Evolutionary conservation across 2,888 invertebrate genomes (phyloP).

Genomic region (Brenthis ino): DNA sequence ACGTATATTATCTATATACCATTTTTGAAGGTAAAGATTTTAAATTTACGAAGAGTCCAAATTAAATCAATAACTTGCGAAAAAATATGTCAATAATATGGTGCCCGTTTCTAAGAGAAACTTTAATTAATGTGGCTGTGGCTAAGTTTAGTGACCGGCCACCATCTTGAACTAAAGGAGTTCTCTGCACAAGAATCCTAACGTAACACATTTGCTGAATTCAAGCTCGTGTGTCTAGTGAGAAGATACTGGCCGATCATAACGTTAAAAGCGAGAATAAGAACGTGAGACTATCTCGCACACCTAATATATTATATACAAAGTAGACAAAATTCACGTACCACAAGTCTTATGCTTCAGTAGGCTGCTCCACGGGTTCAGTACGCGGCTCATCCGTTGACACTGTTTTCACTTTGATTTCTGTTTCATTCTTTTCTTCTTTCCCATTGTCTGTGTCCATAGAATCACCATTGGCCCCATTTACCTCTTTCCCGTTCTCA

Average conservation of each 20-base stretch:
- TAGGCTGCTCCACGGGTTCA: slow-evolving; percentile 75
- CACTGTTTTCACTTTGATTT: slow-evolving; percentile 82
- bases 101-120: too few relatives aligned
- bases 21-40: too few relatives aligned
- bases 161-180: neutral
- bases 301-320: neutral
- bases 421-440: slow-evolving; percentile 68
- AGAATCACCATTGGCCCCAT: slow-evolving; percentile 46
- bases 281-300: neutral
- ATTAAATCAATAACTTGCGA: too few relatives aligned
- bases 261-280: neutral
- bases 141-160: neutral
- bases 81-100: too few relatives aligned
- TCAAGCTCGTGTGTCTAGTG: neutral
- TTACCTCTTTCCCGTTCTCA: slow-evolving; percentile 60
- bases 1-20: too few relatives aligned
- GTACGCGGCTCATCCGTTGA: slow-evolving; percentile 71
- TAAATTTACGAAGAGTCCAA: too few relatives aligned
- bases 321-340: slow-evolving; percentile 47
- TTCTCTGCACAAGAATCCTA: neutral
- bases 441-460: slow-evolving; percentile 57
- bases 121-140: neutral
- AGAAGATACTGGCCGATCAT: neutral
- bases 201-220: too few relatives aligned
- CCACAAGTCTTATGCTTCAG: slow-evolving; percentile 76